Evolutionary conservation across 2,888 invertebrate species (phyloP).

Genomic region (Andrena haemorrhoa): DNA sequence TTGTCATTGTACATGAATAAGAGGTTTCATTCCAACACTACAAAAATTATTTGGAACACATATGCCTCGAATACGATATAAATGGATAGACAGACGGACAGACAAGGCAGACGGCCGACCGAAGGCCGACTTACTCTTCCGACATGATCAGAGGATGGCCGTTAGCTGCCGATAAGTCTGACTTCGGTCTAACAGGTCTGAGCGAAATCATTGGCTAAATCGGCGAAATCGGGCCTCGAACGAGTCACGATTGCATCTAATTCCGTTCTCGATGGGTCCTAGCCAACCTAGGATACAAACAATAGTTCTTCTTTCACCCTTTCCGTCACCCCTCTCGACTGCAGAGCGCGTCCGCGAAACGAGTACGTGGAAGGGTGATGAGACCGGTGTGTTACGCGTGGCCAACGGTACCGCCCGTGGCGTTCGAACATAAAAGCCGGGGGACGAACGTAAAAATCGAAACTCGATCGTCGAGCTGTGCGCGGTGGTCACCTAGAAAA

Average conservation of each 20-base stretch:
- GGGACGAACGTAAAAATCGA: slow-evolving; percentile 37
- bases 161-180: slow-evolving; percentile 66
- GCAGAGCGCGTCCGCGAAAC: slow-evolving; percentile 21
- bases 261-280: slow-evolving; percentile 25
- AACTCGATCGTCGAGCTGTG: slow-evolving; percentile 56
- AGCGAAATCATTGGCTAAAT: slow-evolving; percentile 59
- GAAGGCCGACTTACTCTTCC: slow-evolving; percentile 73
- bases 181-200: slow-evolving; percentile 70
- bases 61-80: slow-evolving; percentile 57
- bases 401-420: slow-evolving; percentile 10
- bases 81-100: slow-evolving; percentile 38
- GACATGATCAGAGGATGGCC: slow-evolving; percentile 39
- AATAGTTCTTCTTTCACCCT: neutral
- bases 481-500: slow-evolving; percentile 77
- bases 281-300: slow-evolving; percentile 39
- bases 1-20: slow-evolving; percentile 72
- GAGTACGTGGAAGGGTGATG: slow-evolving; percentile 4
- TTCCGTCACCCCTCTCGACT: slow-evolving; percentile 26
- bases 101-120: slow-evolving; percentile 65
- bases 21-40: slow-evolving; percentile 61
- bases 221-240: slow-evolving; percentile 62
- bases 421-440: slow-evolving; percentile 14
- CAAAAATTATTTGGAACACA: slow-evolving; percentile 61
- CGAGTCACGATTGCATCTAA: slow-evolving; percentile 36
- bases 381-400: slow-evolving; percentile 2